Evolutionary conservation across 2,797 vertebrate genomes (phyloP).

Genomic region (Eospalax fontanierii): DNA sequence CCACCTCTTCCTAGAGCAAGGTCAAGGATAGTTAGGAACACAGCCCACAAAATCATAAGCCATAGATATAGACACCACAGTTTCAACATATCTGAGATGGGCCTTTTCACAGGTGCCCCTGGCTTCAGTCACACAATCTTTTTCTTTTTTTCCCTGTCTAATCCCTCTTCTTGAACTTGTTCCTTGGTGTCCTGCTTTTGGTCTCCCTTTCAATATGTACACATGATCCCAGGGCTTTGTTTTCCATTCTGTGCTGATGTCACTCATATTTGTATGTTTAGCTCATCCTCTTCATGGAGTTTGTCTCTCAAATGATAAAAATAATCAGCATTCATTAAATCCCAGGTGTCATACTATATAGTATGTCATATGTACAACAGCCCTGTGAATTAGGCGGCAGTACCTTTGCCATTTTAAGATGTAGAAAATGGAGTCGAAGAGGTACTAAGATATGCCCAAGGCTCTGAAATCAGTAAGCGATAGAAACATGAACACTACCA

Average conservation of each 20-base stretch:
- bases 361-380: neutral
- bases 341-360: neutral
- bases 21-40: neutral
- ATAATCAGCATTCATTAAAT: slow-evolving; percentile 14
- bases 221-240: neutral
- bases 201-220: neutral
- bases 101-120: neutral
- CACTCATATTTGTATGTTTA: neutral
- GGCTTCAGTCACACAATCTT: neutral
- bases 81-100: neutral
- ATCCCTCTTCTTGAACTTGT: neutral
- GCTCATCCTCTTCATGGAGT: neutral
- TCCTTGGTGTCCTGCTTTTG: neutral
- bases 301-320: slow-evolving; percentile 1
- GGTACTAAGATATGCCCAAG: slow-evolving; percentile 1
- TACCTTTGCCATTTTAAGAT: neutral
- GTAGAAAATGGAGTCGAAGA: slow-evolving; percentile 26
- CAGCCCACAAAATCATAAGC: neutral
- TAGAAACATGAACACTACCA: neutral
- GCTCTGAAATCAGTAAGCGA: neutral
- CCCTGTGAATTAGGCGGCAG: neutral
- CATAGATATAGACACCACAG: neutral
- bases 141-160: neutral
- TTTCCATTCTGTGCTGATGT: neutral
- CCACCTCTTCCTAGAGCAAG: neutral